Evolutionary conservation across 2,888 invertebrate genomes (phyloP).

Genomic region (Phytoseiulus persimilis): DNA sequence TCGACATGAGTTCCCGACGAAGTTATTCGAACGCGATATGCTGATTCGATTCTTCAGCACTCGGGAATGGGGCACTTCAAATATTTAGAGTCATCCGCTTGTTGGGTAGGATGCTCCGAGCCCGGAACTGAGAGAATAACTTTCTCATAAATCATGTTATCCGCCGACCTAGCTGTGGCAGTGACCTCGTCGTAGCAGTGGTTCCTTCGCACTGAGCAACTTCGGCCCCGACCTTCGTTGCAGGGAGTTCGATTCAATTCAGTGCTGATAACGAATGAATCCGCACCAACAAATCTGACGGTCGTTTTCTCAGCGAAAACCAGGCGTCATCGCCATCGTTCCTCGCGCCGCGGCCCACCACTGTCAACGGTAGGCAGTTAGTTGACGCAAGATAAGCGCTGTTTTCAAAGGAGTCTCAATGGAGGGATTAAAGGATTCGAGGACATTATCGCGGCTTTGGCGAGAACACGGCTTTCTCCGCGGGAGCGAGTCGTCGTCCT

Average conservation of each 20-base stretch:
- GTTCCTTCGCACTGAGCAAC: no score
- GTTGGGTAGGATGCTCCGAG: no score
- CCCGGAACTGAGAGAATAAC: no score
- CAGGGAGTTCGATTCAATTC: neutral
- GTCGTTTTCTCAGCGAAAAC: neutral
- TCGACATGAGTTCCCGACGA: neutral
- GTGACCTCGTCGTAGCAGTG: no score
- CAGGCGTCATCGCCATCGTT: neutral
- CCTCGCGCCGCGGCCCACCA: neutral
- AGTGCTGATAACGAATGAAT: neutral
- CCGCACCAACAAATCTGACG: neutral
- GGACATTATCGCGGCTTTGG: slow-evolving; percentile 9
- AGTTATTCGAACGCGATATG: neutral
- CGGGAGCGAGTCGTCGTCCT: neutral
- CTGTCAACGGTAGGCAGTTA: neutral
- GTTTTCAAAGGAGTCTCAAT: slow-evolving; percentile 16
- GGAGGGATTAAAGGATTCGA: slow-evolving; percentile 37
- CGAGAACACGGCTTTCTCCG: neutral
- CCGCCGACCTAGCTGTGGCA: no score
- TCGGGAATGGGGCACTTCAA: neutral
- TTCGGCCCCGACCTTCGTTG: no score
- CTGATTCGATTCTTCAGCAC: neutral
- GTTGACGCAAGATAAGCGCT: slow-evolving; percentile 5
- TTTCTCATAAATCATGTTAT: no score
- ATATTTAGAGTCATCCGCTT: neutral